Evolutionary conservation across 2,113 vertebrate genomes (phyloP).

Genomic region (Athene cunicularia): DNA sequence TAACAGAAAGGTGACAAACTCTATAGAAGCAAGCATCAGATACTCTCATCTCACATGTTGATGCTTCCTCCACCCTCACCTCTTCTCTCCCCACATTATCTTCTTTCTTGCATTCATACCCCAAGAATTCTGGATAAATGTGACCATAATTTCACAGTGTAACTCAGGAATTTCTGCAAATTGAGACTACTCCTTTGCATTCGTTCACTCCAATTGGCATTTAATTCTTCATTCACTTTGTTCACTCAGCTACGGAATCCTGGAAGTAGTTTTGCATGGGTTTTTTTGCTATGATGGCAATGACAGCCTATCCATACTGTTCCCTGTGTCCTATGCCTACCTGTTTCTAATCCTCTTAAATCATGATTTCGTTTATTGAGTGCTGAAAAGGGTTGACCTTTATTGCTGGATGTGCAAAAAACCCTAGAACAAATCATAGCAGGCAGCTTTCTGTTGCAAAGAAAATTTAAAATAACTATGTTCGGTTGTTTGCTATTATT

Average conservation of each 20-base stretch:
- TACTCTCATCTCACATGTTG: accelerated
- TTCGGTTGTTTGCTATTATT: background rate
- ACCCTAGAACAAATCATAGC: background rate
- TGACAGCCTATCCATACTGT: background rate
- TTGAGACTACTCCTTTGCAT: background rate
- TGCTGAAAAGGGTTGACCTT: background rate
- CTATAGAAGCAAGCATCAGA: background rate
- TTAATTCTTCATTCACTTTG: background rate
- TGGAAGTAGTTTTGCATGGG: background rate
- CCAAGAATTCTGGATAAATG: background rate
- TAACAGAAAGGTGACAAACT: background rate
- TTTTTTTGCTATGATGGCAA: background rate
- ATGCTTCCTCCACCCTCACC: background rate
- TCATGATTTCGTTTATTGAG: background rate
- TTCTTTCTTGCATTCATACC: background rate
- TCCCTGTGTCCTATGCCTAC: background rate
- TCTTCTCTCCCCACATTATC: background rate
- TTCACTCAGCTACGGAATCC: background rate
- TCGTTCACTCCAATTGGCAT: background rate
- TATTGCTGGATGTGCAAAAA: background rate
- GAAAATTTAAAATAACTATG: background rate
- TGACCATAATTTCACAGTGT: background rate
- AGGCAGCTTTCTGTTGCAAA: background rate
- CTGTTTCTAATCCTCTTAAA: background rate
- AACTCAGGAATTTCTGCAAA: background rate